phyloP scores from a whole-genome alignment of 1,140 invertebrate genomes.

The Diorhabda sublineata region DNA sequence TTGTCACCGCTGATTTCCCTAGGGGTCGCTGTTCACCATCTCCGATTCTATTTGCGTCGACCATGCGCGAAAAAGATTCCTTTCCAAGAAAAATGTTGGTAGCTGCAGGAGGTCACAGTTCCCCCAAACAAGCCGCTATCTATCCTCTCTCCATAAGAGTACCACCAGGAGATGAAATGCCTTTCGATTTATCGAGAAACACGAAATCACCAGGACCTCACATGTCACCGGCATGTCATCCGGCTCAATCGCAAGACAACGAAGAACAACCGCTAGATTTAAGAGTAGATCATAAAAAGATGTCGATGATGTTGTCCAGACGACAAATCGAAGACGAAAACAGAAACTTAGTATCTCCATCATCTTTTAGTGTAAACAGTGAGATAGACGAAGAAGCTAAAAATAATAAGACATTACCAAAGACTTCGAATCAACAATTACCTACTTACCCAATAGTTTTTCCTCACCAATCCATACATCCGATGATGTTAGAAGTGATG shows the following conservation, averaged over 20 bases:
- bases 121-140: conserved; percentile 67
- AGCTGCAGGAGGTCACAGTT: conserved; percentile 54
- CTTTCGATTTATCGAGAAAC: conserved; percentile 57
- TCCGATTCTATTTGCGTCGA: conserved; percentile 31
- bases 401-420: conserved; percentile 28
- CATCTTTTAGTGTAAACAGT: conserved; percentile 46
- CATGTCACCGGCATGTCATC: conserved; percentile 54
- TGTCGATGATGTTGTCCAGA: conserved; percentile 42
- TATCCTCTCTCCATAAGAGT: conserved; percentile 61
- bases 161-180: conserved; percentile 47
- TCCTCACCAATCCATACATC: conserved; percentile 61
- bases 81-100: conserved; percentile 69
- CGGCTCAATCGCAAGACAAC: conserved; percentile 48
- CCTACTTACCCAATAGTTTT: conserved; percentile 53
- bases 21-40: conserved; percentile 44
- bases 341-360: conserved; percentile 62
- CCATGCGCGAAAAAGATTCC: conserved; percentile 76
- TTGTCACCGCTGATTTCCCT: conserved; percentile 35
- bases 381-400: conserved; percentile 42
- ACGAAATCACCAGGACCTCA: conserved; percentile 48
- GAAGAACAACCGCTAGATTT: conserved; percentile 79
- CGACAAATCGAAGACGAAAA: conserved; percentile 66
- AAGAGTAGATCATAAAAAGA: conserved; percentile 74
- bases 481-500: conserved; percentile 67
- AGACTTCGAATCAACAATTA: conserved; percentile 41